Evolutionary conservation across 1,140 invertebrate genomes (phyloP).

Genomic region (Colletes latitarsis): DNA sequence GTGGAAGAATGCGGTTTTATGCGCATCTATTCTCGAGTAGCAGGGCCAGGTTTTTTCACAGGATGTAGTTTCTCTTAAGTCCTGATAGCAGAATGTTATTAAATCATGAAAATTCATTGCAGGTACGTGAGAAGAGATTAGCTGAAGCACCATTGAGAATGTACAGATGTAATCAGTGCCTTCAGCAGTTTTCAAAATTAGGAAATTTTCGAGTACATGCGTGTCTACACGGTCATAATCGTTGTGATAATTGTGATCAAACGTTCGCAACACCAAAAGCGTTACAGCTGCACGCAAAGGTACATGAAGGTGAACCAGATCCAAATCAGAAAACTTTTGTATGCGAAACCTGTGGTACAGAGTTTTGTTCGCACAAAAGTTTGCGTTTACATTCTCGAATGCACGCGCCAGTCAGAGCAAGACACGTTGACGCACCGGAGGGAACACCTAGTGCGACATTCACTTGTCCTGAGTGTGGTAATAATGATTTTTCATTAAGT

Average conservation of each 20-base stretch:
- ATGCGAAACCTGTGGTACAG: constrained; percentile 85
- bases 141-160: constrained; percentile 59
- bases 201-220: constrained; percentile 75
- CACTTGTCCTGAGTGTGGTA: constrained; percentile 78
- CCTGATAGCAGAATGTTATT: neutral
- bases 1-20: no score
- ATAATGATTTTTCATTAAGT: constrained; percentile 11
- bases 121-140: constrained; percentile 74
- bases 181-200: constrained; percentile 74
- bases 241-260: constrained; percentile 76
- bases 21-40: no score
- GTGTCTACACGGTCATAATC: constrained; percentile 74
- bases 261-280: constrained; percentile 76
- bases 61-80: no score
- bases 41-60: no score
- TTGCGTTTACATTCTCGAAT: constrained; percentile 87
- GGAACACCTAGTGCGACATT: constrained; percentile 75
- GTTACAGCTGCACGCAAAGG: constrained; percentile 73
- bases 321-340: constrained; percentile 71
- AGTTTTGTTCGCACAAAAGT: constrained; percentile 86
- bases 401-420: constrained; percentile 85
- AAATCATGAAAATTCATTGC: neutral
- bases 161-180: constrained; percentile 77
- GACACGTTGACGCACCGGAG: constrained; percentile 82
- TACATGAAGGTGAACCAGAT: constrained; percentile 71